Conservation (phyloP, 2,888 invertebrate genomes). For the Lasioglossum malachurum region DNA sequence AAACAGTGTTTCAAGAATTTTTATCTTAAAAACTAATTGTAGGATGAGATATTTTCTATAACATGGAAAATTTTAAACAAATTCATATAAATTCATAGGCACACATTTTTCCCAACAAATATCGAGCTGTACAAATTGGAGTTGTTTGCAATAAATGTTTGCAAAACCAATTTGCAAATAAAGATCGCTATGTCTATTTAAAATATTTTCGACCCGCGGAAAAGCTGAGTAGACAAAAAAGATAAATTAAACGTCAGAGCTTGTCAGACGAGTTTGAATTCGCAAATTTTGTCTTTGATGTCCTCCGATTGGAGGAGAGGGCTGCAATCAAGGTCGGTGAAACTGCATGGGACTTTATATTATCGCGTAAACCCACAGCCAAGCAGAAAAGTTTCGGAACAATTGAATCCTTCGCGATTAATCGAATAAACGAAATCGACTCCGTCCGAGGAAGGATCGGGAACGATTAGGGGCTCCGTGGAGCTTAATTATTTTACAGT, state of each 20-base stretch:
- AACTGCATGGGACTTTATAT: slow-evolving; percentile 17
- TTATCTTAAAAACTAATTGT: not conserved
- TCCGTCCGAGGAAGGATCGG: slow-evolving; percentile 52
- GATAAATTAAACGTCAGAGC: not conserved
- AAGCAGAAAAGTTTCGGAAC: slow-evolving; percentile 47
- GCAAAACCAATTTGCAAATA: not conserved
- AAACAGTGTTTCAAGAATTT: not conserved
- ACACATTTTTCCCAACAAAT: not conserved
- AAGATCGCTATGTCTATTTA: not conserved
- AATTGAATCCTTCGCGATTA: slow-evolving; percentile 67
- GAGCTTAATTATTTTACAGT: slow-evolving; percentile 67
- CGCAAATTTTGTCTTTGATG: slow-evolving; percentile 27
- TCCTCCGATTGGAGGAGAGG: not conserved
- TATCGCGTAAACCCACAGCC: slow-evolving; percentile 14
- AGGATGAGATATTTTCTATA: not conserved
- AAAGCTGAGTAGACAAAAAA: not conserved
- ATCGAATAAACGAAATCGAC: slow-evolving; percentile 68
- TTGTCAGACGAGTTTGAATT: not conserved
- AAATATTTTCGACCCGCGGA: no score
- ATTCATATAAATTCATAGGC: not conserved
- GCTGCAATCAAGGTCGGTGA: slow-evolving; percentile 33
- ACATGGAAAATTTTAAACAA: not conserved
- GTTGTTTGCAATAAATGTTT: not conserved
- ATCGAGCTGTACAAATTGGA: not conserved
- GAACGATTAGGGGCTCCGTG: slow-evolving; percentile 61